phyloP scores from a whole-genome alignment of 2,797 vertebrate species.

The Gastrophryne carolinensis region DNA sequence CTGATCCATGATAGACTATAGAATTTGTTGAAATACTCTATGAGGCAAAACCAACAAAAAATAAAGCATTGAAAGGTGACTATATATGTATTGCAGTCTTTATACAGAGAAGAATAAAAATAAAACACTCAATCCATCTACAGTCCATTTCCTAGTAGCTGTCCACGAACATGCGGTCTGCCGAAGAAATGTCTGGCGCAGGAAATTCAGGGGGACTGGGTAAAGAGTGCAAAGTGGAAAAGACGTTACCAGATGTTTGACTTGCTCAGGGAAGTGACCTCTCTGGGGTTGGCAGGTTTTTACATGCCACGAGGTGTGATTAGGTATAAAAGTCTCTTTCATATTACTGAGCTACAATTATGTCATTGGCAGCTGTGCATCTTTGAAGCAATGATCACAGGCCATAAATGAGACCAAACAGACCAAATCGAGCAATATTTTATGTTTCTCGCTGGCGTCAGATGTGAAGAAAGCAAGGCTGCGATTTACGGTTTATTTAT shows the following conservation, averaged over 20 bases:
- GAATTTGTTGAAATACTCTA: too few species aligned
- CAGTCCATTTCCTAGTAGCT: too few species aligned
- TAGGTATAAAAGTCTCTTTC: not conserved
- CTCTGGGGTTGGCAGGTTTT: not conserved
- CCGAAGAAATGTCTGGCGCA: not conserved
- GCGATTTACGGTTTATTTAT: too few species aligned
- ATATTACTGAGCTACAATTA: not conserved
- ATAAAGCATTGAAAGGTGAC: too few species aligned
- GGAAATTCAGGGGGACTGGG: not conserved
- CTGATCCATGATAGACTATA: too few species aligned
- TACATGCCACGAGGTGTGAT: slow-evolving; percentile 12
- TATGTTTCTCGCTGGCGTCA: not conserved
- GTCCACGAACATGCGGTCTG: too few species aligned
- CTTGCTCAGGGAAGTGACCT: not conserved
- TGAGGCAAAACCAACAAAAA: too few species aligned
- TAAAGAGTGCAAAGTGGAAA: not conserved
- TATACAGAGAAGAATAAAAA: too few species aligned
- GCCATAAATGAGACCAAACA: slow-evolving; percentile 1
- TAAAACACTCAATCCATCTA: too few species aligned
- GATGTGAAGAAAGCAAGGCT: too few species aligned
- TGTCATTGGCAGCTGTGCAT: not conserved
- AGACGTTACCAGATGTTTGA: not conserved
- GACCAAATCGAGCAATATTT: not conserved
- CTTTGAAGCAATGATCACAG: not conserved
- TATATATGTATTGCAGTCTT: too few species aligned